Evolutionary conservation across 2,797 vertebrate species (phyloP).

Genomic region (Catamblyrhynchus diadema): DNA sequence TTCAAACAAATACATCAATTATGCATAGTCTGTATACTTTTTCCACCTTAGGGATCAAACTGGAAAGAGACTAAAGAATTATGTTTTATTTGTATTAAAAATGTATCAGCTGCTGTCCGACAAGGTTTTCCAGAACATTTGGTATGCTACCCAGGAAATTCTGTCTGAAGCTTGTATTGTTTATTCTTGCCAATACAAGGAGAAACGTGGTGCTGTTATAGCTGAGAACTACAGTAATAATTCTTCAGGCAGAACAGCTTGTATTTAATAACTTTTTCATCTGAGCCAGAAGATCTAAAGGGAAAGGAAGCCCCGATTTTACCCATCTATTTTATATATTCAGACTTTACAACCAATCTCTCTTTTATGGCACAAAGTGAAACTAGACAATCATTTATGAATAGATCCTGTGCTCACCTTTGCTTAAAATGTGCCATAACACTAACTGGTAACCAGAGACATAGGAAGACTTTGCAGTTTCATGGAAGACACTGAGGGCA

Average conservation of each 20-base stretch:
- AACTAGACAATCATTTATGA: constrained; percentile 42
- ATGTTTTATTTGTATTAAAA: constrained; percentile 66
- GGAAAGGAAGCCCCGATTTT: constrained; percentile 35
- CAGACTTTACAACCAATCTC: constrained; percentile 51
- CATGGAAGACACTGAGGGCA: neutral
- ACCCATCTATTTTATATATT: constrained; percentile 32
- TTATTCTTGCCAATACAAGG: constrained; percentile 51
- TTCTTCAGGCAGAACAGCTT: constrained; percentile 56
- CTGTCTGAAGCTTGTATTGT: constrained; percentile 40
- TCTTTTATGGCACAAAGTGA: constrained; percentile 36
- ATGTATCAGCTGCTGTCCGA: constrained; percentile 56
- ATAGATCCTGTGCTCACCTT: neutral
- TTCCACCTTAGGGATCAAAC: constrained; percentile 52
- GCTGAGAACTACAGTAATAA: constrained; percentile 30
- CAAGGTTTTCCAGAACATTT: constrained; percentile 52
- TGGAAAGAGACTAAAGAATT: constrained; percentile 17
- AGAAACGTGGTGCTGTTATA: constrained; percentile 10
- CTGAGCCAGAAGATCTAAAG: constrained; percentile 43
- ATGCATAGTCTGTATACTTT: neutral
- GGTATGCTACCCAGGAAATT: constrained; percentile 60
- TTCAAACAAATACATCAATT: constrained; percentile 64
- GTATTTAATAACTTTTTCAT: constrained; percentile 49
- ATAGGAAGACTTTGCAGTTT: neutral
- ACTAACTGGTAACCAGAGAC: neutral
- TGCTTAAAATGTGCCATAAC: neutral